These are phyloP conservation scores for Hedychridium roseum DNA, from an alignment of 2,888 invertebrate genomes.

Conservation along the genomic window DNA sequence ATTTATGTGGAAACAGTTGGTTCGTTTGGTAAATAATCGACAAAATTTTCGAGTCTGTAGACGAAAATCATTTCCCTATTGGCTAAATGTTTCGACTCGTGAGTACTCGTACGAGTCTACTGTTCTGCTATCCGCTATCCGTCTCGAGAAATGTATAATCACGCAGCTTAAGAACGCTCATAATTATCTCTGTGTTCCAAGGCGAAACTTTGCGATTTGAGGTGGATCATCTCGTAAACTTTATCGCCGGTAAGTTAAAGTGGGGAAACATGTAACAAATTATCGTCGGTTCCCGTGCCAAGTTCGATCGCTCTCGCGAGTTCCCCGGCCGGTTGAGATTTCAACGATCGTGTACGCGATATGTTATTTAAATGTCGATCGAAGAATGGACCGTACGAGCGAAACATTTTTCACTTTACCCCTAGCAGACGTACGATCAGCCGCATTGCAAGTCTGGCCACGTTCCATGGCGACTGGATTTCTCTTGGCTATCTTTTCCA, in stretches of 20 bases:
- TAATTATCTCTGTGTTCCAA: no score
- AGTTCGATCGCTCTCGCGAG: slow-evolving; percentile 30
- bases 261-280: slow-evolving; percentile 26
- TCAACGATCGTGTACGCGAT: slow-evolving; percentile 25
- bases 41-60: no score
- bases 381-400: slow-evolving; percentile 20
- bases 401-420: slow-evolving; percentile 27
- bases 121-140: no score
- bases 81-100: no score
- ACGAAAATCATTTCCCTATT: no score
- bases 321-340: slow-evolving; percentile 15
- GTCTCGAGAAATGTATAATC: no score
- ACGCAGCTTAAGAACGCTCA: no score
- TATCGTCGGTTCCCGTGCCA: slow-evolving; percentile 26
- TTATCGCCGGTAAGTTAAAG: slow-evolving; percentile 8
- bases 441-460: slow-evolving; percentile 31
- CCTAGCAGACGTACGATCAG: slow-evolving; percentile 9
- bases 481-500: no score
- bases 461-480: slow-evolving; percentile 21
- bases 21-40: no score
- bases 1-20: no score
- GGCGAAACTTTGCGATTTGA: neutral
- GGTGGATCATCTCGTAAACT: neutral
- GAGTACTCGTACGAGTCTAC: neutral
- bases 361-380: slow-evolving; percentile 36